These are phyloP conservation scores for Channallabes apus DNA, from an alignment of 2,797 vertebrate genomes.

Conservation along the genomic window DNA sequence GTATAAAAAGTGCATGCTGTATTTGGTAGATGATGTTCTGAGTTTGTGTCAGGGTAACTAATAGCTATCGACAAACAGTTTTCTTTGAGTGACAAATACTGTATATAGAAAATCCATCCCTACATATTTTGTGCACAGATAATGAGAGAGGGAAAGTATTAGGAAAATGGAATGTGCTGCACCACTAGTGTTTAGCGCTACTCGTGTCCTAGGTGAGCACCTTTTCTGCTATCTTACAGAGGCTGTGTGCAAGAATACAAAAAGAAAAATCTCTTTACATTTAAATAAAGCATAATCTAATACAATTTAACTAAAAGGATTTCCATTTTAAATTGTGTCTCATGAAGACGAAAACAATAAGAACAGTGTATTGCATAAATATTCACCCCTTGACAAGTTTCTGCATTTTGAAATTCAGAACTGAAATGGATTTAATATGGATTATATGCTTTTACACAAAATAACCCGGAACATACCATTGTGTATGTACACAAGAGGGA, in stretches of 20 bases:
- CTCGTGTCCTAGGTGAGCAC: slow-evolving; percentile 49
- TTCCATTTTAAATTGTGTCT: slow-evolving; percentile 34
- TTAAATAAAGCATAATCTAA: not conserved
- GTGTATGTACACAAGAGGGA: not conserved
- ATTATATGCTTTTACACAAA: not conserved
- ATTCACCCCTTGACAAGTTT: not conserved
- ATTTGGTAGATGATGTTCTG: slow-evolving; percentile 11
- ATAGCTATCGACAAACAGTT: slow-evolving; percentile 49
- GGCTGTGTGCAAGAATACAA: not conserved
- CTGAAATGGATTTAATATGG: not conserved
- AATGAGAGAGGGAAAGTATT: slow-evolving; percentile 58
- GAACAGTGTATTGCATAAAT: not conserved
- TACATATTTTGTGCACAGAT: slow-evolving; percentile 42
- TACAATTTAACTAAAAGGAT: not conserved
- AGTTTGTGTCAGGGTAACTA: slow-evolving; percentile 53
- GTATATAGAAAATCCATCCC: slow-evolving; percentile 34
- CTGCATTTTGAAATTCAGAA: not conserved
- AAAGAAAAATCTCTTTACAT: not conserved
- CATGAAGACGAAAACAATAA: slow-evolving; percentile 25
- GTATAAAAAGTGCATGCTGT: slow-evolving; percentile 28
- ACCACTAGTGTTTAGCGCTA: slow-evolving; percentile 45
- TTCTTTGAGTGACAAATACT: slow-evolving; percentile 40
- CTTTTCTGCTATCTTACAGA: not conserved
- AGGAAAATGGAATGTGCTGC: slow-evolving; percentile 61
- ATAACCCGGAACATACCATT: not conserved